Conservation (phyloP, 2,113 vertebrate genomes). For the Ondatra zibethicus region DNA sequence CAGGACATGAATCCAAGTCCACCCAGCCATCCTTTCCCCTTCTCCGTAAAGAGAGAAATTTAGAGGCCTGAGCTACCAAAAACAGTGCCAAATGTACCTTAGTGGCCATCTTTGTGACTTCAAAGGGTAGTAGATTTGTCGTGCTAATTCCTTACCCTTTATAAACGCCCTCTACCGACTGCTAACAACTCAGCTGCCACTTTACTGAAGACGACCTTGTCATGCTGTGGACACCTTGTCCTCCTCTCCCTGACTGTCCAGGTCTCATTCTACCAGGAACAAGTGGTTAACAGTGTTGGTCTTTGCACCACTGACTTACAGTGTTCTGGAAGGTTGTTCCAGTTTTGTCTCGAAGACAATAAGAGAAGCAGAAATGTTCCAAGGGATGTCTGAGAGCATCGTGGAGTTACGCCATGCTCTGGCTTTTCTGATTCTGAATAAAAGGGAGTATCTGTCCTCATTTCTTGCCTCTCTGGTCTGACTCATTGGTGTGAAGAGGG, state of each 20-base stretch:
- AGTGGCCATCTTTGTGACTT: background rate
- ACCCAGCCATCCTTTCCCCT: background rate
- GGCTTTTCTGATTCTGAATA: constrained; percentile 22
- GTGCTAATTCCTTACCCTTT: background rate
- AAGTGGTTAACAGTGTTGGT: background rate
- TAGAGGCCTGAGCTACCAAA: background rate
- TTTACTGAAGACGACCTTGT: background rate
- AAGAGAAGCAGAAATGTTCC: background rate
- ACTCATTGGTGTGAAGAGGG: constrained; percentile 71
- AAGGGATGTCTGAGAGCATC: background rate
- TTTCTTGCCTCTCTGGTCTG: background rate
- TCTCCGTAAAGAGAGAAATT: background rate
- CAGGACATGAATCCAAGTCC: background rate
- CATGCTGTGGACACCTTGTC: background rate
- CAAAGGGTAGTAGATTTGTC: too few species aligned
- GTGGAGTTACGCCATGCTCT: background rate
- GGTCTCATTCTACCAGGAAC: background rate
- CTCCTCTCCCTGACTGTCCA: background rate
- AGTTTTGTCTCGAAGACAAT: background rate
- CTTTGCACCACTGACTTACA: background rate
- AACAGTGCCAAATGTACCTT: background rate
- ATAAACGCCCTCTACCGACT: background rate
- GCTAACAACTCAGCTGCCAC: background rate
- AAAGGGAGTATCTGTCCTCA: constrained; percentile 72
- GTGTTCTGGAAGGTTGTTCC: background rate